Percentiles rank a stretch among this genome's conserved stretches.
Conservation (phyloP, 53 echinoderm and acorn worm species). For the Astropecten irregularis region DNA sequence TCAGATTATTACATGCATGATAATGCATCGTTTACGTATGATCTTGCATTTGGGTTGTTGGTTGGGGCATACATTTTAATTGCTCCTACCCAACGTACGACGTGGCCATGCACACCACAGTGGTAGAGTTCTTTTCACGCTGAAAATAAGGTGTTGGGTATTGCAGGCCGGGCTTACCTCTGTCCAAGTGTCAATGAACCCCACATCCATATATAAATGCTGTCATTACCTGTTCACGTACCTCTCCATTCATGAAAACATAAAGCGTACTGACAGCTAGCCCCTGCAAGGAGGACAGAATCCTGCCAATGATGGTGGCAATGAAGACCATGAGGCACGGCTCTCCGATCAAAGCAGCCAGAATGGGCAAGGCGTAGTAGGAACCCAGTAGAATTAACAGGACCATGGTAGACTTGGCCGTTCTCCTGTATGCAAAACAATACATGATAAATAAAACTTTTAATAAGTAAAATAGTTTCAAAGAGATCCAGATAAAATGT, state of each 20-base stretch:
- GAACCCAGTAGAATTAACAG: conserved; percentile 35
- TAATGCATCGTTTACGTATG: no score
- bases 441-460: neutral
- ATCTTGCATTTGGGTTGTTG: no score
- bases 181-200: no score
- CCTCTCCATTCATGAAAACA: conserved; percentile 45
- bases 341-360: neutral
- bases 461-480: neutral
- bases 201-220: no score
- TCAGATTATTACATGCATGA: no score
- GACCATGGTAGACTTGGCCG: conserved; percentile 37
- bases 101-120: no score
- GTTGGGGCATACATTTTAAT: no score
- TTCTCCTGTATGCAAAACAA: neutral
- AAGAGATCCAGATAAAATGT: neutral
- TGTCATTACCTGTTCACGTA: conserved; percentile 53
- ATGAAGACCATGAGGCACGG: conserved; percentile 23
- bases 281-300: conserved; percentile 24
- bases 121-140: no score
- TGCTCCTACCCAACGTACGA: no score
- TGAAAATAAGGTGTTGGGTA: no score
- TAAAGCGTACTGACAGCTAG: conserved; percentile 47
- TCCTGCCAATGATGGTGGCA: neutral
- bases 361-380: conserved; percentile 37
- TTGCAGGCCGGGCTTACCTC: no score